Percentiles rank a stretch among this genome's conserved stretches.
These are phyloP conservation scores for Cheilosia grossa DNA, from an alignment of 2,888 invertebrate species.

Conservation along the genomic window DNA sequence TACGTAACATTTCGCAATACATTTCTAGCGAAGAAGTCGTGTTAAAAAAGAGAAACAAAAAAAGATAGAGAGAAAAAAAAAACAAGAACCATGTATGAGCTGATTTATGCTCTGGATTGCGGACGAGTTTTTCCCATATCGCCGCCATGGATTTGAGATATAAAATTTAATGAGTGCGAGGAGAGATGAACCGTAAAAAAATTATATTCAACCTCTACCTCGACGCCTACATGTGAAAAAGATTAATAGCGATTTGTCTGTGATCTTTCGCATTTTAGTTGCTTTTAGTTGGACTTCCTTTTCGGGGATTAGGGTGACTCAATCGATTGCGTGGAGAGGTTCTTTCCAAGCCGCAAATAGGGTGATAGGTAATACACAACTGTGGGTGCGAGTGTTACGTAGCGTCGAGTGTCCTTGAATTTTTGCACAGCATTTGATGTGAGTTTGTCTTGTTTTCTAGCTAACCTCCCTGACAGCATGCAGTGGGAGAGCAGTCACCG, in stretches of 20 bases:
- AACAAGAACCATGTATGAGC: slow-evolving; percentile 17
- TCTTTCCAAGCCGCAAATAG: background rate
- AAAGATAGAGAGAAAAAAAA: background rate
- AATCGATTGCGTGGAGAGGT: background rate
- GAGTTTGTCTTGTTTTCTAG: slow-evolving; percentile 8
- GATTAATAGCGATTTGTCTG: slow-evolving; percentile 14
- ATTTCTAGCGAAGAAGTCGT: slow-evolving; percentile 18
- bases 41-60: background rate
- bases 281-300: background rate
- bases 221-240: slow-evolving; percentile 28
- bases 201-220: slow-evolving; percentile 20
- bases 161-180: slow-evolving; percentile 39
- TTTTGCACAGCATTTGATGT: background rate
- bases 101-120: slow-evolving; percentile 56
- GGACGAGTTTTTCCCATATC: slow-evolving; percentile 44
- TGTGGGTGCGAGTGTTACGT: slow-evolving; percentile 46
- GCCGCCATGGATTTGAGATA: slow-evolving; percentile 20
- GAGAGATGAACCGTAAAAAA: slow-evolving; percentile 29
- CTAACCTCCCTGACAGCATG: slow-evolving; percentile 55
- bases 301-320: slow-evolving; percentile 9
- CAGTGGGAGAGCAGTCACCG: slow-evolving; percentile 54
- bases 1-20: slow-evolving; percentile 66
- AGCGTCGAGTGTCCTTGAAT: slow-evolving; percentile 18
- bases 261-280: slow-evolving; percentile 60
- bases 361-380: background rate